Base-by-base conservation (phyloP, 2,888 invertebrate genomes). In the Troides oblongomaculatus region DNA sequence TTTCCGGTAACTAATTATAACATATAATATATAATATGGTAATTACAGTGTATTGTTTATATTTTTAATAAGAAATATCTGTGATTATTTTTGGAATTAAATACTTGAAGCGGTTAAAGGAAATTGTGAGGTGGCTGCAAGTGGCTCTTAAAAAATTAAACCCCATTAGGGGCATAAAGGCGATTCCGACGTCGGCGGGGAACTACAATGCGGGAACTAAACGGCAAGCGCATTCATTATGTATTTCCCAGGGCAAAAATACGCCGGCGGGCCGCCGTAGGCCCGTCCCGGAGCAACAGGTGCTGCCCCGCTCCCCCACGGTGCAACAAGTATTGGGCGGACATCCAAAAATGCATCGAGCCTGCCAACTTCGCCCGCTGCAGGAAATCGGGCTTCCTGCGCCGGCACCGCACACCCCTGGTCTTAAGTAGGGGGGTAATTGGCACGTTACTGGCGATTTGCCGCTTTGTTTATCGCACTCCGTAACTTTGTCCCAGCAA, bases 261-360 rank as follows among this genome's bases (percentile, higher is more conserved):
- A 84, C 83, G 64, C 14, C 30, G 30, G 60, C 83, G 73, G 70
- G 72, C 78, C 78, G 71, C 64, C 73, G 84, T 83, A 84, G 84
- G 84, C 81, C 77, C 78, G 80, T 76, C 71, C 62, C 71, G 63
- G 74, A 75, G 89, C 92, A 92, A 92, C 92, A 92, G 90, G 92
- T 92, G 78, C 23, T 73, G 75, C 76, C 86, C 89, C 81, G 75
- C 30, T 78, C 76, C 84, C 81, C 46, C 46, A 14, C 46, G 6
- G 53, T 87, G 92, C 92, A 92, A 92, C 92, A 92, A 89, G 92
- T 92, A 84, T 86, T 90, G 91, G 92, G 92, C 91, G 85, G 89
- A 81, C 86, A 86, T 91, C 92, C 92, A 92, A 92, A 92, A 92
- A 92, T 92, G 92, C 92, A 92, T 85, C 89, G 89, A 73, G 84